phyloP scores from a whole-genome alignment of 1,140 invertebrate genomes.

The Homarus americanus region DNA sequence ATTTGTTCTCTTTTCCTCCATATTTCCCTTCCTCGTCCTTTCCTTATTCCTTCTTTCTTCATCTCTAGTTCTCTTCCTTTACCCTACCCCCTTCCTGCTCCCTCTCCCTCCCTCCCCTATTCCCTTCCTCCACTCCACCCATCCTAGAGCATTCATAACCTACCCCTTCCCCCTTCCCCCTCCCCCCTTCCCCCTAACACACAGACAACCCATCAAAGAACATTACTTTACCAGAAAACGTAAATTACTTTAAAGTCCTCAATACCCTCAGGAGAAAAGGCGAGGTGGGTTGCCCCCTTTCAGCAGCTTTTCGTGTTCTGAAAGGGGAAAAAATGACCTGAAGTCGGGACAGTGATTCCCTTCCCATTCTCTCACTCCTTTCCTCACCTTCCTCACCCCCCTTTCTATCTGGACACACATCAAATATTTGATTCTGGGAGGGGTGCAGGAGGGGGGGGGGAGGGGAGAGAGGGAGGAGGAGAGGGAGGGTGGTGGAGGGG shows the following conservation, averaged over 20 bases:
- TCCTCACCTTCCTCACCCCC: no score
- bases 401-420: background rate
- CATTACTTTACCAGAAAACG: background rate
- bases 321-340: background rate
- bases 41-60: no score
- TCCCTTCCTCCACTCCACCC: no score
- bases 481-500: background rate
- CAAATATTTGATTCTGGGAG: conserved; percentile 15
- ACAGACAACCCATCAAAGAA: background rate
- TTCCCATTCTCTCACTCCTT: no score
- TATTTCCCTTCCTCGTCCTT: no score
- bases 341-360: background rate
- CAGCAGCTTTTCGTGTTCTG: background rate
- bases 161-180: no score
- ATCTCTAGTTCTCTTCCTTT: no score
- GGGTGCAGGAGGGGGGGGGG: background rate
- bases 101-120: no score
- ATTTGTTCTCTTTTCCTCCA: no score
- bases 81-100: no score
- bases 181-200: no score
- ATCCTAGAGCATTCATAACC: no score
- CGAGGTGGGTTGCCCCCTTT: background rate
- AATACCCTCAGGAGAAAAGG: background rate
- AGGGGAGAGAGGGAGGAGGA: background rate
- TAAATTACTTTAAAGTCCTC: conserved; percentile 10